These are phyloP conservation scores for Orchestes rusci DNA, from an alignment of 2,888 invertebrate species.

Conservation along the genomic window DNA sequence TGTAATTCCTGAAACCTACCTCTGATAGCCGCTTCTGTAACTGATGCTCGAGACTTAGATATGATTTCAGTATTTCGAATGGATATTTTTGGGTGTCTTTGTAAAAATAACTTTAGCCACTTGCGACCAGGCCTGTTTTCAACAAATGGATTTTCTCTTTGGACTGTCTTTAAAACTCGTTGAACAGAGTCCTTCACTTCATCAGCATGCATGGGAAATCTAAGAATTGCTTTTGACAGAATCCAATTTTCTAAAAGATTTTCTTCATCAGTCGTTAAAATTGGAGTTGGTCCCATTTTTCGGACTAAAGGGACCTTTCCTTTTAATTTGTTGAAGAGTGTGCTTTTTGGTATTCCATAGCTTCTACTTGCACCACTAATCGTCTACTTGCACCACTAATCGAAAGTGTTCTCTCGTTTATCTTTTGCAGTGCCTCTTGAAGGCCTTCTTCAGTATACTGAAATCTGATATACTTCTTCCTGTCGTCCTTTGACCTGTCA, in stretches of 20 bases:
- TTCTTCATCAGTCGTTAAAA: conserved; percentile 4
- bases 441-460: conserved; percentile 3
- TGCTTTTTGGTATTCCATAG: conserved; percentile 10
- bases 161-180: conserved; percentile 10
- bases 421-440: background rate
- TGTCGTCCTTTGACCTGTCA: too few species aligned
- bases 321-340: conserved; percentile 7
- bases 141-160: conserved; percentile 12
- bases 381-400: too few species aligned
- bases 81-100: conserved; percentile 29
- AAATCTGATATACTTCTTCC: conserved; percentile 8
- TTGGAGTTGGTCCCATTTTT: conserved; percentile 8
- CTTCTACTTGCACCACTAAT: conserved; percentile 1
- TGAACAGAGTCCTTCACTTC: conserved; percentile 21
- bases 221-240: conserved; percentile 19
- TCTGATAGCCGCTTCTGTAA: conserved; percentile 6
- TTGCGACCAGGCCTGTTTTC: conserved; percentile 9
- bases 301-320: conserved; percentile 4
- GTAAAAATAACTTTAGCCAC: conserved; percentile 25
- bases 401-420: background rate
- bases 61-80: conserved; percentile 15
- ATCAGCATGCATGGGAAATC: conserved; percentile 25
- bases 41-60: conserved; percentile 8
- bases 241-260: conserved; percentile 15
- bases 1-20: conserved; percentile 17